These are phyloP conservation scores for Okapia johnstoni DNA, from an alignment of 2,113 vertebrate genomes.

Conservation along the genomic window DNA sequence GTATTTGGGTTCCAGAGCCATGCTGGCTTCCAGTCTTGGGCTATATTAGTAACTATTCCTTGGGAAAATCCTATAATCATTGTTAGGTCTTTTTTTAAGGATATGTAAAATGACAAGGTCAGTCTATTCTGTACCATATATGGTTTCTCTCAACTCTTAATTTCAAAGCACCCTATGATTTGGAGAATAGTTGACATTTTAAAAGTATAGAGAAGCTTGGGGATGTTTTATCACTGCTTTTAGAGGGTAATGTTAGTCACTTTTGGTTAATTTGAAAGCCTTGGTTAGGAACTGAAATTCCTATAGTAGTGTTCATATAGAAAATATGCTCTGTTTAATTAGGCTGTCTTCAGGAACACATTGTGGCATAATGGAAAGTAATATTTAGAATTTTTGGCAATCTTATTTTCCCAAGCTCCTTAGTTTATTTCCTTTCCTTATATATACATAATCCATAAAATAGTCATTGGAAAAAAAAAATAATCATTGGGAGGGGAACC, in stretches of 20 bases:
- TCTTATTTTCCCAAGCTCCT: slow-evolving; percentile 1
- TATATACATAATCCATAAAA: background rate
- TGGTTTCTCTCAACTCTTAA: background rate
- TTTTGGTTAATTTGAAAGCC: slow-evolving; percentile 18
- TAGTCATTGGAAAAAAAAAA: background rate
- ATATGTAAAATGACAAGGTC: background rate
- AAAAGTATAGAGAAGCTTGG: slow-evolving; percentile 1
- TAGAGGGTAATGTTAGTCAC: background rate
- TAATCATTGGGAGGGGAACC: background rate
- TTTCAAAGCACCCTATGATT: background rate
- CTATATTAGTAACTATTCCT: background rate
- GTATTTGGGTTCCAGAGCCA: background rate
- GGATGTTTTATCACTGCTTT: background rate
- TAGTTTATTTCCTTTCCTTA: background rate
- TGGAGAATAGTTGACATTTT: background rate
- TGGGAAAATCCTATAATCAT: background rate
- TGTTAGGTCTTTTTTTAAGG: background rate
- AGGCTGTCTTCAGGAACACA: background rate
- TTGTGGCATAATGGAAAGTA: background rate
- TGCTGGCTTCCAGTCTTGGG: background rate
- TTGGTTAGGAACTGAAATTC: background rate
- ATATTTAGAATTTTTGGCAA: background rate
- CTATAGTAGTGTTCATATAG: background rate
- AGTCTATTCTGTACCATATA: background rate
- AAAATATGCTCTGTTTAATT: background rate